These are phyloP conservation scores for Norana najaformis DNA, from an alignment of 2,888 invertebrate genomes.

Conservation along the genomic window DNA sequence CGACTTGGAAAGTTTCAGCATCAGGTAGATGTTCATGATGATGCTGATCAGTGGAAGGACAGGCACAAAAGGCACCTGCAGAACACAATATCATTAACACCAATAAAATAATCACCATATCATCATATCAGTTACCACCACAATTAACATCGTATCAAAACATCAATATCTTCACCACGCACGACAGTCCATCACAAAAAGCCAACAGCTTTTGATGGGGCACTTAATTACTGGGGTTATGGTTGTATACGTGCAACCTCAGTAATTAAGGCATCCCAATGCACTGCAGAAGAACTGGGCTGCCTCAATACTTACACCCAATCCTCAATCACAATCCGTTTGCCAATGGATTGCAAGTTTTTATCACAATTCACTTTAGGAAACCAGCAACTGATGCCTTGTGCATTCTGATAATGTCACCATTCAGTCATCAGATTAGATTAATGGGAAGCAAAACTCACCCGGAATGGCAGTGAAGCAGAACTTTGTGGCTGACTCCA, in stretches of 20 bases:
- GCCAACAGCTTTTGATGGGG: too few species aligned
- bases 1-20: constrained; percentile 75
- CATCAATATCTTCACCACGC: not conserved
- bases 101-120: not conserved
- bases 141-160: not conserved
- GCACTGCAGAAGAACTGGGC: too few species aligned
- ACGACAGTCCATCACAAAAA: too few species aligned
- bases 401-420: not conserved
- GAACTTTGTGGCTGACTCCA: constrained; percentile 33
- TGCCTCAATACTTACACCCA: too few species aligned
- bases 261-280: not conserved
- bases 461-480: constrained; percentile 33
- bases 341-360: too few species aligned
- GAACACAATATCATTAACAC: constrained; percentile 1
- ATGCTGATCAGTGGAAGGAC: constrained; percentile 54
- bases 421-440: not conserved
- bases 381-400: not conserved
- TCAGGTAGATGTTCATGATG: constrained; percentile 75
- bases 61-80: constrained; percentile 57
- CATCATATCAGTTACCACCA: not conserved
- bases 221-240: not conserved
- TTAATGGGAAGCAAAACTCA: too few species aligned
- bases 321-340: too few species aligned
- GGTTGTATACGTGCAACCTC: not conserved
- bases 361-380: too few species aligned